Evolutionary conservation across 2,113 vertebrate species (phyloP).

Genomic region (Nothobranchius furzeri): DNA sequence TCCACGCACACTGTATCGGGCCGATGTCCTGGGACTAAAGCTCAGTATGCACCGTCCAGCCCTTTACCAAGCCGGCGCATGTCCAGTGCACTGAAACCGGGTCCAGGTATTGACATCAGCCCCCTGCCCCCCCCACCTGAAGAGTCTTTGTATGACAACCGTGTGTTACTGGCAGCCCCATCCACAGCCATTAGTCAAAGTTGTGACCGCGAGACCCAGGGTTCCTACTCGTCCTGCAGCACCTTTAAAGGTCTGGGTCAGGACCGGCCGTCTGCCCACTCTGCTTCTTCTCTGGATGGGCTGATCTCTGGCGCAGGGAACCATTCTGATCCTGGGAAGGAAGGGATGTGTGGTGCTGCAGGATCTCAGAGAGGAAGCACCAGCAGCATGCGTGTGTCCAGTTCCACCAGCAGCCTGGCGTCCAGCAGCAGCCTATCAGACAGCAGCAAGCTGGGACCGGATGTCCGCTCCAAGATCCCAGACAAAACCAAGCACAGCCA

Average conservation of each 20-base stretch:
- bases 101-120: conserved; percentile 80
- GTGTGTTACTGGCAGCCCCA: conserved; percentile 55
- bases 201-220: conserved; percentile 68
- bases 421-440: conserved; percentile 88
- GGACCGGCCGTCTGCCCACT: conserved; percentile 76
- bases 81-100: conserved; percentile 69
- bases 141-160: conserved; percentile 71
- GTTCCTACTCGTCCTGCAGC: conserved; percentile 60
- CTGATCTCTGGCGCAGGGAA: conserved; percentile 43
- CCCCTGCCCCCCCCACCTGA: conserved; percentile 61
- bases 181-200: conserved; percentile 53
- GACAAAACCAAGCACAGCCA: conserved; percentile 77
- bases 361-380: conserved; percentile 67
- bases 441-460: conserved; percentile 82
- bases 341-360: conserved; percentile 57
- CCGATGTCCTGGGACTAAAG: conserved; percentile 64
- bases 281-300: conserved; percentile 70
- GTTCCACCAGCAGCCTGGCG: conserved; percentile 86
- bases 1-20: conserved; percentile 72
- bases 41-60: conserved; percentile 85
- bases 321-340: conserved; percentile 44
- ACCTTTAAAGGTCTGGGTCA: conserved; percentile 72
- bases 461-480: conserved; percentile 83
- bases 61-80: conserved; percentile 82
- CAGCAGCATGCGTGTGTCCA: conserved; percentile 79